Conservation (phyloP, 2,113 vertebrate species). For the Sphaerodactylus townsendi region DNA sequence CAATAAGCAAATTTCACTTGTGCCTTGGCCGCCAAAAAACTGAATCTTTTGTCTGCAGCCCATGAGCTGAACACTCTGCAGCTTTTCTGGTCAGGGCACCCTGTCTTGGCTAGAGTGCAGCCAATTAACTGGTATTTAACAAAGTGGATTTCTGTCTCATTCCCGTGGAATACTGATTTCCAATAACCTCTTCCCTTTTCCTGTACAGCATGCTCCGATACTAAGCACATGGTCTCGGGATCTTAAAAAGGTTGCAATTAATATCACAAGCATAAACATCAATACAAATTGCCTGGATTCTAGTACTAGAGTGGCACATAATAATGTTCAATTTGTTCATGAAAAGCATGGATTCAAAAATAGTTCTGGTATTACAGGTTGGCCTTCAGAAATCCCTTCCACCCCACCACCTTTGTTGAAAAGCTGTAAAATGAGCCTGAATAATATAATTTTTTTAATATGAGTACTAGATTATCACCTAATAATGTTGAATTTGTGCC, state of each 20-base stretch:
- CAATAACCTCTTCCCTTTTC: neutral
- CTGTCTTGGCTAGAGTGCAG: neutral
- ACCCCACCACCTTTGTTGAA: too few relatives aligned
- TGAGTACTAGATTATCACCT: too few relatives aligned
- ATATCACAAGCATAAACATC: neutral
- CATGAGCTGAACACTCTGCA: neutral
- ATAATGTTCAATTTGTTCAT: neutral
- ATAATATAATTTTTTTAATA: too few relatives aligned
- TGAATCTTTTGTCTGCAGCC: neutral
- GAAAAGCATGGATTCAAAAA: neutral
- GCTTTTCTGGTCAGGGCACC: neutral
- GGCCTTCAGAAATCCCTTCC: neutral
- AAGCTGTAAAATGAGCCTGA: too few relatives aligned
- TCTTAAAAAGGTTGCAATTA: neutral
- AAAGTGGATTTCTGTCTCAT: neutral
- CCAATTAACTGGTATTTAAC: neutral
- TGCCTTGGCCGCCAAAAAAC: neutral
- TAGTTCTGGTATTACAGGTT: neutral
- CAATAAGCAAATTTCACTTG: neutral
- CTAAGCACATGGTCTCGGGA: neutral
- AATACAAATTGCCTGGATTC: neutral
- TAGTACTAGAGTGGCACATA: too few relatives aligned
- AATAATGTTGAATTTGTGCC: neutral
- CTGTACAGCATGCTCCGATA: neutral
- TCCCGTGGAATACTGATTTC: neutral